Evolutionary conservation across 2,797 vertebrate species (phyloP).

Genomic region (Passerculus sandwichensis): DNA sequence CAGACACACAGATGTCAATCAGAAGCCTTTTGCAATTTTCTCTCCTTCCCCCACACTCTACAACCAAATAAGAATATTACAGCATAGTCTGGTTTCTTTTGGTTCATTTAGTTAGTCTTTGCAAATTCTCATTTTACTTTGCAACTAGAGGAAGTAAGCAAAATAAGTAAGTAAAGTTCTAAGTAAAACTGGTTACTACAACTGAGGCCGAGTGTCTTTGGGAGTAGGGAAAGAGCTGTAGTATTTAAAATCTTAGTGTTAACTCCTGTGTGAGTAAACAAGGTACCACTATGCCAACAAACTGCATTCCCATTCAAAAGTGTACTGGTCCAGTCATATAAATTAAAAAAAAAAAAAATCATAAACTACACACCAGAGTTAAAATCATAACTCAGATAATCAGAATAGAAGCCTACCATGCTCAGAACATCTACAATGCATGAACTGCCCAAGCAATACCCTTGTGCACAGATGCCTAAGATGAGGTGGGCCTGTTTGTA

Average conservation of each 20-base stretch:
- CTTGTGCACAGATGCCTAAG: background rate
- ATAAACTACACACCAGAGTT: background rate
- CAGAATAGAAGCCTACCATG: background rate
- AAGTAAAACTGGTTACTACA: background rate
- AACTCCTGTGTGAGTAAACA: background rate
- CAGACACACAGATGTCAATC: conserved; percentile 51
- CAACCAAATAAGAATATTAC: background rate
- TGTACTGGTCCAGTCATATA: background rate
- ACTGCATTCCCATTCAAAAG: background rate
- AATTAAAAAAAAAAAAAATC: background rate
- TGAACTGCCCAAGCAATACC: background rate
- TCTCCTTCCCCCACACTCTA: background rate
- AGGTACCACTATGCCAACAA: background rate
- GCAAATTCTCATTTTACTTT: background rate
- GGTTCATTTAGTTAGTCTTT: background rate
- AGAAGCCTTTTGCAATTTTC: background rate
- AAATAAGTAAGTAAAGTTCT: background rate
- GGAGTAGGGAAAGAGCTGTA: background rate
- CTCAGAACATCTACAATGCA: background rate
- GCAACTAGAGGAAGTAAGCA: background rate
- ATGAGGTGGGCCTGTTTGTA: background rate
- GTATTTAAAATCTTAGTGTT: background rate
- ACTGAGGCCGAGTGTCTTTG: background rate
- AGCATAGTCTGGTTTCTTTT: background rate
- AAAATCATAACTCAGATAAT: background rate